These are phyloP conservation scores for Pyrgus malvae DNA, from an alignment of 2,888 invertebrate genomes.

Conservation along the genomic window DNA sequence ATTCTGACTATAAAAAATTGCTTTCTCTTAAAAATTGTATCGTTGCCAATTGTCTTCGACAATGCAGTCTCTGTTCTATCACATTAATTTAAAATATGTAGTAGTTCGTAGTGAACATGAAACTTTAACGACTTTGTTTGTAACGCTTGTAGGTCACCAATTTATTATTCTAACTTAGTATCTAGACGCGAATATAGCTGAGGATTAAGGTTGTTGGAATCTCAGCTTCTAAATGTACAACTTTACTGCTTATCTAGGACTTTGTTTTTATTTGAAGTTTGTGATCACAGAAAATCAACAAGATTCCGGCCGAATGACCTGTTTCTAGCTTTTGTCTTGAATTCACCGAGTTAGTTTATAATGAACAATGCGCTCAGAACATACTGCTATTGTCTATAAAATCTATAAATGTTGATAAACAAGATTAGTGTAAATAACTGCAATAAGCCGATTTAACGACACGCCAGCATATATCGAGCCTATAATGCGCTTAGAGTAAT, in stretches of 20 bases:
- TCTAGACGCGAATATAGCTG: too few species aligned
- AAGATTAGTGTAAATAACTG: neutral
- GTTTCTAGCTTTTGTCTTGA: too few species aligned
- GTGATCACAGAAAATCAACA: too few species aligned
- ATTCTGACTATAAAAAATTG: slow-evolving; percentile 12
- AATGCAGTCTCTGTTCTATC: slow-evolving; percentile 8
- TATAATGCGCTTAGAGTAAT: slow-evolving; percentile 5
- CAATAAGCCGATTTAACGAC: slow-evolving; percentile 3
- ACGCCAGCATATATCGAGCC: neutral
- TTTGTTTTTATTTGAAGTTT: too few species aligned
- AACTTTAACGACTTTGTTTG: slow-evolving; percentile 2
- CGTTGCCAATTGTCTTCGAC: slow-evolving; percentile 19
- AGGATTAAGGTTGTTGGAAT: too few species aligned
- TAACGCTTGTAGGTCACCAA: neutral
- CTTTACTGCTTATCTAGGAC: too few species aligned
- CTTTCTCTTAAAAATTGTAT: slow-evolving; percentile 20
- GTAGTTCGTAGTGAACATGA: slow-evolving; percentile 4
- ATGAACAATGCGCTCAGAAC: too few species aligned
- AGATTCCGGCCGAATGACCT: too few species aligned
- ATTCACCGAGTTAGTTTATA: too few species aligned
- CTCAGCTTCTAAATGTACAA: too few species aligned
- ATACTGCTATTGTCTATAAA: too few species aligned
- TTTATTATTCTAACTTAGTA: neutral
- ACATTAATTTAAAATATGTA: slow-evolving; percentile 1
- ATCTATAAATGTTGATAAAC: neutral